Evolutionary conservation across 2,113 vertebrate genomes (phyloP).

Genomic region (Vanacampus margaritifer): DNA sequence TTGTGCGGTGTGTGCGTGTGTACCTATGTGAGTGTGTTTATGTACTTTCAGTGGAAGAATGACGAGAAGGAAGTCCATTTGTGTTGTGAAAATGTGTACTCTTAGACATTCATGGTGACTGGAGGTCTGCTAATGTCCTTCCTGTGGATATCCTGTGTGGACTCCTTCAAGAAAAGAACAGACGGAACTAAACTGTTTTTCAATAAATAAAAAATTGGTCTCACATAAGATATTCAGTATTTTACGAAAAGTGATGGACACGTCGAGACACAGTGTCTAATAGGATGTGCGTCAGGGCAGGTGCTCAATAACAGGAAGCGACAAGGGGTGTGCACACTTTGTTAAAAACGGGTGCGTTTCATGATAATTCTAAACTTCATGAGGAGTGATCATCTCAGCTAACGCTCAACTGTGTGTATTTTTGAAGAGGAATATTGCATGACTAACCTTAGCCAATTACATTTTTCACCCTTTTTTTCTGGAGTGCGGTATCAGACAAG

Average conservation of each 20-base stretch:
- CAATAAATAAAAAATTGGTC: neutral
- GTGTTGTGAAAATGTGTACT: constrained; percentile 57
- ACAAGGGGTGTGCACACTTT: constrained; percentile 67
- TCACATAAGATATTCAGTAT: neutral
- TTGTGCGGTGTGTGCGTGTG: constrained; percentile 16
- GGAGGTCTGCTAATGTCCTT: constrained; percentile 56
- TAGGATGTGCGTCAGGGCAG: constrained; percentile 76
- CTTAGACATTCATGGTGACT: constrained; percentile 52
- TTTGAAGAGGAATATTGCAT: neutral
- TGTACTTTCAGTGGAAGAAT: constrained; percentile 55
- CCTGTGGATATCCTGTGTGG: constrained; percentile 52
- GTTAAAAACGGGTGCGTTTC: constrained; percentile 69
- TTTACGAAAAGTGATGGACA: neutral
- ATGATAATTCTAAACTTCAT: constrained; percentile 42
- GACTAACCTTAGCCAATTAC: neutral
- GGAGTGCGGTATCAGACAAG: neutral
- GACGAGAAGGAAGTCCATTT: constrained; percentile 70
- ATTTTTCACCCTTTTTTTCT: too few species aligned
- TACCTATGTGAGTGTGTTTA: neutral
- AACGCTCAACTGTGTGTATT: neutral
- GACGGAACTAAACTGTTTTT: neutral
- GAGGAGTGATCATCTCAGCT: neutral
- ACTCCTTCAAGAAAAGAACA: constrained; percentile 30
- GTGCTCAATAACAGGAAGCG: constrained; percentile 80
- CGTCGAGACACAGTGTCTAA: constrained; percentile 64